A percentile compares a stretch with the other conserved stretches of the same genome.
Conservation (phyloP, 2,797 vertebrate species). For the Tiaroga cobitis region DNA sequence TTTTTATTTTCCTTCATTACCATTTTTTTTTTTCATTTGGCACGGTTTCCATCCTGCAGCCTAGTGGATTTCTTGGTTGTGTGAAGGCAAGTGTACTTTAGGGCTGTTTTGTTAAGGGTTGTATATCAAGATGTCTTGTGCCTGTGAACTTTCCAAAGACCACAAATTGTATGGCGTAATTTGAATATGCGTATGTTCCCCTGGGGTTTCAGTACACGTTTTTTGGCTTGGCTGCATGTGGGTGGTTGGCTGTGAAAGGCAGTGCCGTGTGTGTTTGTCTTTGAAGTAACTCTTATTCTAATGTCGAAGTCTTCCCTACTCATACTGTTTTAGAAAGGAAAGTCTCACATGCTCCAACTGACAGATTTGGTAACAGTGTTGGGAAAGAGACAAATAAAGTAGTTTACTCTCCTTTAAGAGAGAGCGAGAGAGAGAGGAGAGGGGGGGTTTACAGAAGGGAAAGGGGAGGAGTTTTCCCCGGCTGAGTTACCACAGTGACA, state of each 20-base stretch:
- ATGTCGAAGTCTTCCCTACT: slow-evolving; percentile 51
- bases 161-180: slow-evolving; percentile 31
- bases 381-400: slow-evolving; percentile 30
- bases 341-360: slow-evolving; percentile 59
- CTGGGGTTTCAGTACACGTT: slow-evolving; percentile 6
- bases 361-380: slow-evolving; percentile 52
- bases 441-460: slow-evolving; percentile 38
- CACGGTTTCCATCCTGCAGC: slow-evolving; percentile 3
- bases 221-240: slow-evolving; percentile 17
- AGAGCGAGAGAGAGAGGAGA: background rate
- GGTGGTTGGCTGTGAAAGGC: slow-evolving; percentile 6
- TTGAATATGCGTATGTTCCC: slow-evolving; percentile 33
- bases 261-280: slow-evolving; percentile 6
- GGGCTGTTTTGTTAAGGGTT: slow-evolving; percentile 47
- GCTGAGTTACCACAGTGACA: slow-evolving; percentile 54
- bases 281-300: slow-evolving; percentile 26
- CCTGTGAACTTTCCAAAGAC: slow-evolving; percentile 42
- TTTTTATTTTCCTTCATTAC: slow-evolving; percentile 15
- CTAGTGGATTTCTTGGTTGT: slow-evolving; percentile 14
- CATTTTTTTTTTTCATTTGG: slow-evolving; percentile 32
- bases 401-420: slow-evolving; percentile 21
- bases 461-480: slow-evolving; percentile 49
- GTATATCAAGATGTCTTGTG: slow-evolving; percentile 39
- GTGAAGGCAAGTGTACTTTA: slow-evolving; percentile 28
- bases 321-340: slow-evolving; percentile 54